Evolutionary conservation across 2,797 vertebrate species (phyloP), one percentile per base, ranked within the genome.

Genomic region (Synanceia verrucosa): DNA sequence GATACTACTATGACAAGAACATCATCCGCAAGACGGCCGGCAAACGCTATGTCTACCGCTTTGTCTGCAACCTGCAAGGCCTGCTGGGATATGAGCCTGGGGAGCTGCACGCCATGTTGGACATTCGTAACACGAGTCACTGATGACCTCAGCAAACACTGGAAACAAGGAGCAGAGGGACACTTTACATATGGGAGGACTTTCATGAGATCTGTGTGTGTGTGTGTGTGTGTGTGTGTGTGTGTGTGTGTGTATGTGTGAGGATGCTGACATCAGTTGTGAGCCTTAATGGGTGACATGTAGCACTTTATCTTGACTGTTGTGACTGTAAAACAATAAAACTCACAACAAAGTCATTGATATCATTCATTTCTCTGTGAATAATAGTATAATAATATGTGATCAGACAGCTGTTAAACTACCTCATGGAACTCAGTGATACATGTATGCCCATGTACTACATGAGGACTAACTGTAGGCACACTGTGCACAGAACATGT

Each of bases 1-100:
- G 93, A 19, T 94, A 94, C 83, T 94, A 94, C 81, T 93, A 94
- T 2, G 93, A 94, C 87, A 94, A 94, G 61, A 92, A 94, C 85
- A 94, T 94, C 57, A 93, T 94, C 70, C 86, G 88, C 44, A 94
- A 94, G 76, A 93, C 92, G 0, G 86, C 90, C 0, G 92, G 93
- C 23, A 93, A 94, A 0, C 92, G 91, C 67, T 94, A 92, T 5
- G 93, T 93, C 24, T 94, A 94, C 70, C 88, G 91, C 65, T 94
- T 94, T 10, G 90, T 92, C 62, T 93, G 92, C 86, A 91, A 94
- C 83, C 88, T 94, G 82, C 88, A 91, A 68, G 90, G 88, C 31
- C 88, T 93, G 79, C 88, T 93, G 77, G 92, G 93, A 77, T 92
- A 92, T 1, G 82, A 90, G 62, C 85, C 92, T 0, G 74, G 55